Conservation (phyloP, 2,797 vertebrate genomes). For the Florisuga fusca region DNA sequence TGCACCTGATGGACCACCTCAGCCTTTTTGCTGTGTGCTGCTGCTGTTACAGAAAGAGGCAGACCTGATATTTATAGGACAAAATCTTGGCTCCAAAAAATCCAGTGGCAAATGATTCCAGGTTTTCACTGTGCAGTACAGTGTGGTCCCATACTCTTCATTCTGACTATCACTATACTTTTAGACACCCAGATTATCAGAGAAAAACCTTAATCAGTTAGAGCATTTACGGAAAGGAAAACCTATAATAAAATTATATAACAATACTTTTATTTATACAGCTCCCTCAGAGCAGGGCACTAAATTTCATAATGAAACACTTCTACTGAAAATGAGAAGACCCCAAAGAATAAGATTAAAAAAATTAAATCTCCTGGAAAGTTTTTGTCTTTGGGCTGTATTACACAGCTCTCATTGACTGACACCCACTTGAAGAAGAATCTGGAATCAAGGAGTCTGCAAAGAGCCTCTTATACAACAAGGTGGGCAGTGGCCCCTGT, state of each 20-base stretch:
- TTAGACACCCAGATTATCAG: not conserved
- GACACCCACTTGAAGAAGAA: not conserved
- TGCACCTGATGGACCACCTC: not conserved
- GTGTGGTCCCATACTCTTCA: fast-evolving
- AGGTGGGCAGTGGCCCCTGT: not conserved
- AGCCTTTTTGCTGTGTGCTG: not conserved
- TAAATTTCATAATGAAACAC: constrained; percentile 6
- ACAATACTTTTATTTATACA: not conserved
- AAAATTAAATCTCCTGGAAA: not conserved
- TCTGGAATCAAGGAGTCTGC: not conserved
- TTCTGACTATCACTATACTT: not conserved
- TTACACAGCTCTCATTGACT: not conserved
- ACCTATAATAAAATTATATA: not conserved
- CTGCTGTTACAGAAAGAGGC: not conserved
- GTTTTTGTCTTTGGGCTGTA: not conserved
- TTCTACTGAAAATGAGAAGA: not conserved
- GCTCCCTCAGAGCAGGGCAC: not conserved
- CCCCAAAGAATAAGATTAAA: not conserved
- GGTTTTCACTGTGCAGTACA: not conserved
- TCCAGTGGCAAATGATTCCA: not conserved
- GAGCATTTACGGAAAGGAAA: not conserved
- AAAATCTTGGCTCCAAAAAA: not conserved
- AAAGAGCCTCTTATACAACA: fast-evolving
- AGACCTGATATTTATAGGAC: not conserved
- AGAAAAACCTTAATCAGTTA: not conserved